Evolutionary conservation across 2,888 invertebrate species (phyloP), one percentile per base, ranked within the genome.

Genomic region (Xylota sylvarum): DNA sequence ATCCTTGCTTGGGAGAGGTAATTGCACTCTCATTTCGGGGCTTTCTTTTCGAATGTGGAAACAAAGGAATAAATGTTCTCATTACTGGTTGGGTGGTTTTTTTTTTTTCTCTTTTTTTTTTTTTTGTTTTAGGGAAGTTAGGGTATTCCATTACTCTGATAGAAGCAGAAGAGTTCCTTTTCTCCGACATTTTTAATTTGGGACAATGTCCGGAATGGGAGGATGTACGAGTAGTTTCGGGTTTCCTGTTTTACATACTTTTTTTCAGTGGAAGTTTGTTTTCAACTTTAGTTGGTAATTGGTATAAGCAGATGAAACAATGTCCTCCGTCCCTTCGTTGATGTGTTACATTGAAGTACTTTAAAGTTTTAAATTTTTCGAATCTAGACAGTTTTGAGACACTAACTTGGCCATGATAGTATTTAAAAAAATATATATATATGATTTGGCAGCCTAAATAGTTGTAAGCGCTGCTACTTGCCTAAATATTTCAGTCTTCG

Each of bases 11-110:
- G 50, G 27, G 70, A 43, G 72, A 77, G 83, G 83, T 78, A 83
- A 83, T 83, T 83, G 78, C 72, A 83, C 83, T 83, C 35, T 52
- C 43, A 32, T 35, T 67, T 65, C 37, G 35, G 64, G n/a, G 17
- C 35, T 48, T 60, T 58, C 30, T 50, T 73, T 73, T 50, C 30
- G 65, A 35, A 67, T 35, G n/a, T 12, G 43, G n/a, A 69, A 64
- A 69, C 64, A 84, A 84, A 62, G 73, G 46, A 84, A 64, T 67
- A 56, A n/a, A 60, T 84, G 67, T 56, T 58, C 74, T 84, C 79
- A 64, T 79, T 79, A 84, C 84, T 84, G 48, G 65, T 78, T 73
- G 17, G 32, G 35, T 4, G 7, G 17, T 32, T 43, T 55, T 46
- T 72, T 32, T 58, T 65, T 65, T 9, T 32, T 40, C 3, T 23